Evolutionary conservation across 2,888 invertebrate genomes (phyloP).

Genomic region (Psylliodes chrysocephalus): DNA sequence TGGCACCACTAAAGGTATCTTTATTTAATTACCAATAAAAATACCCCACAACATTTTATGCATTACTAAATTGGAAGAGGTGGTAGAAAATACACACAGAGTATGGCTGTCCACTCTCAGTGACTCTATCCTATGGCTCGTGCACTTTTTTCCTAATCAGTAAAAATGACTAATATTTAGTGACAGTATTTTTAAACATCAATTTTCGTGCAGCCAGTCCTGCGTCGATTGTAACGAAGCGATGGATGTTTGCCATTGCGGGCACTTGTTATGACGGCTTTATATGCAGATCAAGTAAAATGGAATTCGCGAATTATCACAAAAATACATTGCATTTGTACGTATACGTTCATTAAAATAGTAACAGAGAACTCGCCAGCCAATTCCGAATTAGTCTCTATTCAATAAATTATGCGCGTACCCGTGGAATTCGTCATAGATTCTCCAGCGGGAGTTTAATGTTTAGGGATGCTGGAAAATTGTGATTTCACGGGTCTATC

Average conservation of each 20-base stretch:
- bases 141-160: too few relatives aligned
- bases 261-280: conserved; percentile 60
- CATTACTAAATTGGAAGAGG: too few relatives aligned
- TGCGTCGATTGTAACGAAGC: conserved; percentile 18
- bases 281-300: conserved; percentile 57
- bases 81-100: too few relatives aligned
- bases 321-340: conserved; percentile 51
- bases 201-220: too few relatives aligned
- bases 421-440: neutral
- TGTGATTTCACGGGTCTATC: neutral
- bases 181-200: too few relatives aligned
- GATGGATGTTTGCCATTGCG: conserved; percentile 44
- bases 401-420: conserved; percentile 44
- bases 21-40: too few relatives aligned
- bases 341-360: conserved; percentile 48
- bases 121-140: too few relatives aligned
- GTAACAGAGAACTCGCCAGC: conserved; percentile 48
- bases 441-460: neutral
- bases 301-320: conserved; percentile 56
- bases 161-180: too few relatives aligned
- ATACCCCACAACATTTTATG: too few relatives aligned
- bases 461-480: neutral
- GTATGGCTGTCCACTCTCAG: too few relatives aligned
- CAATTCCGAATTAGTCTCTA: conserved; percentile 43
- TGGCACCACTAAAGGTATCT: too few relatives aligned